Base-by-base conservation (phyloP, 2,888 invertebrate species). In the Meloe dianella region DNA sequence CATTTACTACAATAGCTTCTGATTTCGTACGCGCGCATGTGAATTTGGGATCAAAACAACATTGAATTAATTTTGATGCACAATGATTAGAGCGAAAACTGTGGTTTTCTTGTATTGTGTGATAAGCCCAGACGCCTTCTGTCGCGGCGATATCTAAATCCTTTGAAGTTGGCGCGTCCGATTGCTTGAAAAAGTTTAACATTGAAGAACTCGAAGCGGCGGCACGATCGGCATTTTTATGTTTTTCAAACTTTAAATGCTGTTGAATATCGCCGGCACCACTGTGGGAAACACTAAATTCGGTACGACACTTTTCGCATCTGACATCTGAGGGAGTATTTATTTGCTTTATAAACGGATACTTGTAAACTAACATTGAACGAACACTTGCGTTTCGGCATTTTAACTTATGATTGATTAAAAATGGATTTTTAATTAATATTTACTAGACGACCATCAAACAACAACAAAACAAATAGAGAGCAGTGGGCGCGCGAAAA, bases 1-100 rank as follows among this genome's bases (percentile, higher is more conserved):
- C 74, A 76, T 77, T 78, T 71, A 73, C 73, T 51, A 76, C 71
- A 72, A 76, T 76, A 69, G 75, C 76, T 69, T 78, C 69, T 14
- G 70, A 65, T 70, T 79, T 77, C 17, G 72, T 79, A 67, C 72
- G 73, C 7, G 73, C 75, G 61, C 78, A 79, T 73, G 60, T 72
- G 72, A 78, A 78, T 77, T 77, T 78, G 9, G 58, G 68, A 41
- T 78, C 72, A 67, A 77, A 76, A 73, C 68, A 73, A 67, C 65
- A 51, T 74, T 76, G 75, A 57, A 76, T 75, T 66, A 74, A 71
- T 64, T 74, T 75, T 17, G 73, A 73, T 0, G 74, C 64, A 71
- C 74, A 77, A 35, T 73, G 71, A 63, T 71, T 75, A 0, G 69
- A 74, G 57, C 73, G 70, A 72, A 76, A 76, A 60, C 73, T 74